phyloP scores from a whole-genome alignment of 2,797 vertebrate species.

The Borostomias antarcticus region DNA sequence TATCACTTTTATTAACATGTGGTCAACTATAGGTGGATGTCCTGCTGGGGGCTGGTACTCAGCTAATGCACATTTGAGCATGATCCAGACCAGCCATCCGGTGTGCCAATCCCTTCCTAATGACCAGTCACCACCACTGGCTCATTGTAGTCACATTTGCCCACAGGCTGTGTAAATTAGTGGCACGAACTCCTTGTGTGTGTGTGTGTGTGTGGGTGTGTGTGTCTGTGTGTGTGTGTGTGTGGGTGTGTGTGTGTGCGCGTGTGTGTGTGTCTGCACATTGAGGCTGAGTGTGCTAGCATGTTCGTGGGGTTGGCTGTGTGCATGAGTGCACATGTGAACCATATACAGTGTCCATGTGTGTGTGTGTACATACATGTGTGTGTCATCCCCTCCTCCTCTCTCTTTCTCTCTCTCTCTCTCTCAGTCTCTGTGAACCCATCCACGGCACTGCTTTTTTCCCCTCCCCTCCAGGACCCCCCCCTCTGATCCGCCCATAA shows the following conservation, averaged over 20 bases:
- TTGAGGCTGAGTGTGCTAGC: background rate
- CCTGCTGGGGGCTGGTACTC: constrained; percentile 46
- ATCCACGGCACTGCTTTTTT: constrained; percentile 41
- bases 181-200: constrained; percentile 57
- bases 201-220: constrained; percentile 3
- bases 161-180: constrained; percentile 68
- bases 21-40: constrained; percentile 48
- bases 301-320: background rate
- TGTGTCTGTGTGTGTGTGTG: constrained; percentile 33
- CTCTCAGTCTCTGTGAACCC: constrained; percentile 20
- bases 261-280: background rate
- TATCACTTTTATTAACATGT: constrained; percentile 54
- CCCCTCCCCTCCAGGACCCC: constrained; percentile 26
- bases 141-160: constrained; percentile 75
- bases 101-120: constrained; percentile 66
- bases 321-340: background rate
- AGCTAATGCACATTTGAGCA: constrained; percentile 53
- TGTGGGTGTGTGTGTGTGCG: constrained; percentile 10
- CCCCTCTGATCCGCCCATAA: constrained; percentile 72
- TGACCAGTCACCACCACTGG: constrained; percentile 66
- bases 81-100: constrained; percentile 40
- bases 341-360: background rate
- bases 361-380: constrained; percentile 21
- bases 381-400: constrained; percentile 19
- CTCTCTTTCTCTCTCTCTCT: constrained; percentile 4